phyloP scores from a whole-genome alignment of 2,797 vertebrate species.

The Xenops minutus region DNA sequence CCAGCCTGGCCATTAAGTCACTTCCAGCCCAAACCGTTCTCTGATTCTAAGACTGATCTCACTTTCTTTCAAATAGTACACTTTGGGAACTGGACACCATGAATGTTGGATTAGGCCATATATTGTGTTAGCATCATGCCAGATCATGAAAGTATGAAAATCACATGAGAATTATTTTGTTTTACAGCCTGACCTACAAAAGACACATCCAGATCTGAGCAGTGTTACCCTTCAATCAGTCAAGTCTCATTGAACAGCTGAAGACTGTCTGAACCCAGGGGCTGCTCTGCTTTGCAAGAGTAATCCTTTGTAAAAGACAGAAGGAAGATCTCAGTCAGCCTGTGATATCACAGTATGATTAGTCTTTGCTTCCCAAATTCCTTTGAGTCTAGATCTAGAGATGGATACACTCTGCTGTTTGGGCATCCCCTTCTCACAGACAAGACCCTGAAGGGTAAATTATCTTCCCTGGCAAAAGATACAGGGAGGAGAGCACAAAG shows the following conservation, averaged over 20 bases:
- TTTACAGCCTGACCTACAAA: not conserved
- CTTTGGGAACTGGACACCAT: not conserved
- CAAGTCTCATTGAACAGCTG: not conserved
- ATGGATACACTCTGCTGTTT: not conserved
- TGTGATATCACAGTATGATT: not conserved
- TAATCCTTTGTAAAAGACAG: not conserved
- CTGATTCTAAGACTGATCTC: not conserved
- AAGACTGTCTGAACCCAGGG: not conserved
- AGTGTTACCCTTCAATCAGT: not conserved
- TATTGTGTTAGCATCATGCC: not conserved
- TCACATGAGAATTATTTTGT: not conserved
- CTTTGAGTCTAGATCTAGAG: not conserved
- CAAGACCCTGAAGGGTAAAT: not conserved
- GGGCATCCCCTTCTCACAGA: not conserved
- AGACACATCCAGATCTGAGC: not conserved
- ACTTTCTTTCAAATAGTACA: not conserved
- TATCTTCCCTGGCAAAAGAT: not conserved
- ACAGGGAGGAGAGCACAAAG: not conserved
- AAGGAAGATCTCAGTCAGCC: not conserved
- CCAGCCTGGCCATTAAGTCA: not conserved
- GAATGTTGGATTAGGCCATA: not conserved
- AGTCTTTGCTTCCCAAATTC: not conserved
- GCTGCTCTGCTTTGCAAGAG: not conserved
- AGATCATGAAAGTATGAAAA: not conserved
- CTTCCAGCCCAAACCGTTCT: not conserved